Evolutionary conservation across 2,113 vertebrate genomes (phyloP).

Genomic region (Brienomyrus longianalis): DNA sequence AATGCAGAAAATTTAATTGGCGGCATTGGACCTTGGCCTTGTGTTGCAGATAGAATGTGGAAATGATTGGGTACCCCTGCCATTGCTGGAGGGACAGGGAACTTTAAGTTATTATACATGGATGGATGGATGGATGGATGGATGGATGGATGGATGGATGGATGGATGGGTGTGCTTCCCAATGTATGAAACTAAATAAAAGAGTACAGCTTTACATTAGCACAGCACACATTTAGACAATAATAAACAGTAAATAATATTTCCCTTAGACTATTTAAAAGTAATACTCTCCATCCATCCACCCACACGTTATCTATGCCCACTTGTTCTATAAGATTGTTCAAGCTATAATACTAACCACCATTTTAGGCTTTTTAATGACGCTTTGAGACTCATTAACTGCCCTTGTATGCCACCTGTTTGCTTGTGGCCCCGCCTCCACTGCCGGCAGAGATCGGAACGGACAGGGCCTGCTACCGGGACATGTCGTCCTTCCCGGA

Average conservation of each 20-base stretch:
- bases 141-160: not conserved
- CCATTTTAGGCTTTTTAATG: not conserved
- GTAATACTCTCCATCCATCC: not conserved
- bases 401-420: not conserved
- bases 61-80: not conserved
- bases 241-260: not conserved
- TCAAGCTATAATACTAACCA: not conserved
- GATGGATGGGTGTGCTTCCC: not conserved
- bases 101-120: not conserved
- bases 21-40: not conserved
- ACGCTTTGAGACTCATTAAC: not conserved
- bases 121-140: not conserved
- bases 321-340: not conserved
- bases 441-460: constrained; percentile 54
- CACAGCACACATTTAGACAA: no score
- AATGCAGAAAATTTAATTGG: not conserved
- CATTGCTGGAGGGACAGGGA: not conserved
- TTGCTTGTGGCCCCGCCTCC: not conserved
- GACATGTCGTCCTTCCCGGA: constrained; percentile 71
- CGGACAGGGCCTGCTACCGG: constrained; percentile 57
- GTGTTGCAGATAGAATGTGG: not conserved
- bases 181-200: no score
- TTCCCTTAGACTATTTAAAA: not conserved
- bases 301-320: not conserved
- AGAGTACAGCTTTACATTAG: no score